Evolutionary conservation across 2,888 invertebrate genomes (phyloP), one percentile per base, ranked within the genome.

Genomic region (Notodonta dromedarius): DNA sequence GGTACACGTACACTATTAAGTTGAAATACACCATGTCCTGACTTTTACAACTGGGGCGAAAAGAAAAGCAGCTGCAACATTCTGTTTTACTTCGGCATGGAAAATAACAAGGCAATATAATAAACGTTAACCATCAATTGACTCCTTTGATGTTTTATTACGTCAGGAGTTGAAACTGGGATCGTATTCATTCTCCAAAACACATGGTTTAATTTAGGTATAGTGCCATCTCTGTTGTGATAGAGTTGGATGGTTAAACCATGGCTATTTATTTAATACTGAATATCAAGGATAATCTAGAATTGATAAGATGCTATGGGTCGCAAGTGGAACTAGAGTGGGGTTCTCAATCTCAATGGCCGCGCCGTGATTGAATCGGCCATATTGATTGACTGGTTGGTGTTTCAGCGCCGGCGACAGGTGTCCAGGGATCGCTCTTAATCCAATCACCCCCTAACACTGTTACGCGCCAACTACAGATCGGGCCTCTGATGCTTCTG

Each of bases 321-420:
- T 40, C n/a, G 9, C 40, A 40, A 40, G 40, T 40, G 9, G 40
- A 40, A 40, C 40, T 9, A 40, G 40, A 8, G 40, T 8, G 9
- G 40, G 9, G 4, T 6, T 7, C 42, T 12, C 42, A 42, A 42
- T 24, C 1, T 14, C 50, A 14, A 32, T 40, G 11, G 50, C 24
- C 24, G 54, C 24, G 24, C 2, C 24, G 9, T 51, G 44, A 63
- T 59, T 57, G 8, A 59, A 63, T 63, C 50, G 57, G 50, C 32
- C 6, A 11, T 35, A 14, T 14, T 59, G 56, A 63, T 63, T 59
- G 63, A 60, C 48, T 57, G 51, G 53, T 55, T 42, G 59, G 57
- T 53, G 56, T 53, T 40, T 32, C 44, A 11, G 55, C 14, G 51
- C 5, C 13, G 39, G 50, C 24, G 50, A 55, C 59, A 54, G 50